phyloP scores from a whole-genome alignment of 2,888 invertebrate species.

The Platycheirus rosarum region DNA sequence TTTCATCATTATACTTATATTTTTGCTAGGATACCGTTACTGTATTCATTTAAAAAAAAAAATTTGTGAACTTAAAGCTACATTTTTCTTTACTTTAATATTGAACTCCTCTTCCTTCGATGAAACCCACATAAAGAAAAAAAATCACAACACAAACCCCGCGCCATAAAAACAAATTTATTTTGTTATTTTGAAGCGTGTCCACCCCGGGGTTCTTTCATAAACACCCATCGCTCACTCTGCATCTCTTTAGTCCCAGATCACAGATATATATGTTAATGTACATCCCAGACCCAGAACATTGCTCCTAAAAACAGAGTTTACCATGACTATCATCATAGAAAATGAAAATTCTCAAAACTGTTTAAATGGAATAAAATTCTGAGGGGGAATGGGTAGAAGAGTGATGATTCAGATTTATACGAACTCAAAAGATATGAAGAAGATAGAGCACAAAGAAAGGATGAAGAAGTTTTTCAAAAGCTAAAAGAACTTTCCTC shows the following conservation, averaged over 20 bases:
- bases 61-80: too few species aligned
- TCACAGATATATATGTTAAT: background rate
- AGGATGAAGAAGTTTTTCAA: constrained; percentile 24
- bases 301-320: background rate
- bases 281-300: background rate
- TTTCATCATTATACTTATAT: too few species aligned
- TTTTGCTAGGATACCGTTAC: too few species aligned
- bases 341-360: constrained; percentile 14
- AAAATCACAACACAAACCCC: background rate
- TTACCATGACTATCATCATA: background rate
- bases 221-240: constrained; percentile 39
- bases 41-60: too few species aligned
- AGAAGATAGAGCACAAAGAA: constrained; percentile 25
- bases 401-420: constrained; percentile 54
- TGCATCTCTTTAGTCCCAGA: background rate
- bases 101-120: too few species aligned
- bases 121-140: too few species aligned
- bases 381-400: background rate
- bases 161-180: background rate
- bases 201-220: constrained; percentile 47
- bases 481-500: constrained; percentile 9
- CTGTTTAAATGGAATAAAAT: background rate
- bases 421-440: constrained; percentile 56
- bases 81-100: too few species aligned
- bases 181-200: constrained; percentile 42